These are phyloP conservation scores for Xestia rhomboidea DNA, from an alignment of 2,888 invertebrate genomes.

Conservation along the genomic window DNA sequence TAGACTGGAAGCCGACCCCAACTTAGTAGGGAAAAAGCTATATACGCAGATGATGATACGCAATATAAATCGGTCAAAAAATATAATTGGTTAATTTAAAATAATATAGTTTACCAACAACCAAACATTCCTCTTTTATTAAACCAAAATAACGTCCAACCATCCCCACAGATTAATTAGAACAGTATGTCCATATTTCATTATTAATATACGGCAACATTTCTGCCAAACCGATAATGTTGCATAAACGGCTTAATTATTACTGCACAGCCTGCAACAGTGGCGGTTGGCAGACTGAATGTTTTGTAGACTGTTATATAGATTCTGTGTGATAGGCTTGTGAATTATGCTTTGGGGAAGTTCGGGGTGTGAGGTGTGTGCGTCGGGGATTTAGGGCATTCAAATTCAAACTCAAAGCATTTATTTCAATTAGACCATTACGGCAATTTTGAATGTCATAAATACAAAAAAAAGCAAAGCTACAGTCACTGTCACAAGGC, in stretches of 20 bases:
- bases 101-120: not conserved
- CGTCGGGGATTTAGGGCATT: not conserved
- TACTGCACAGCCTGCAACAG: conserved; percentile 10
- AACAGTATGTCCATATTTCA: conserved; percentile 48
- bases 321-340: conserved; percentile 26
- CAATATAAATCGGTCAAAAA: too few relatives aligned
- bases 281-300: conserved; percentile 35
- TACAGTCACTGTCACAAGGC: too few relatives aligned
- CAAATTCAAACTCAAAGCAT: too few relatives aligned
- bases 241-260: conserved; percentile 30
- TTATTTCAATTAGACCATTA: too few relatives aligned
- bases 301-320: conserved; percentile 26
- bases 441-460: too few relatives aligned
- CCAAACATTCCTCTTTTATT: conserved; percentile 22
- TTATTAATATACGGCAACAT: conserved; percentile 39
- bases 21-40: not conserved
- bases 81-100: too few relatives aligned
- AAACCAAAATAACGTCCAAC: conserved; percentile 10
- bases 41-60: too few relatives aligned
- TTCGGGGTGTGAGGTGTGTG: not conserved
- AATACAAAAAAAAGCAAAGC: too few relatives aligned
- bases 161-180: conserved; percentile 49
- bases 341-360: conserved; percentile 11
- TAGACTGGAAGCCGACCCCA: not conserved
- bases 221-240: conserved; percentile 53